Percentiles rank a stretch among this genome's conserved stretches.
Evolutionary conservation across 2,888 invertebrate genomes (phyloP).

Genomic region (Brenthis hecate): DNA sequence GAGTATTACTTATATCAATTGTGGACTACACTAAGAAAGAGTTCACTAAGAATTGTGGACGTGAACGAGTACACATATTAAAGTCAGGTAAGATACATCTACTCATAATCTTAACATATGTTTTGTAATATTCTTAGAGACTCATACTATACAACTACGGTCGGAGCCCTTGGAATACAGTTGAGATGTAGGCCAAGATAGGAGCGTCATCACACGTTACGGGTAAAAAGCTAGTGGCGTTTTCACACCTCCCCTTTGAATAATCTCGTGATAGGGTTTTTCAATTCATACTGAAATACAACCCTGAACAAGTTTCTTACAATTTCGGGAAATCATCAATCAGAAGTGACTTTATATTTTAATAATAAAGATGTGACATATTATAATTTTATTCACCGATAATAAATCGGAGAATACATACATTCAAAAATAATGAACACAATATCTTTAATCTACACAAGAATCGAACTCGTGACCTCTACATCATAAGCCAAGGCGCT

Average conservation of each 20-base stretch:
- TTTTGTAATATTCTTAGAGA: constrained; percentile 34
- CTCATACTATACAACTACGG: constrained; percentile 35
- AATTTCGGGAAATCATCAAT: constrained; percentile 27
- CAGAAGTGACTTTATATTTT: no score
- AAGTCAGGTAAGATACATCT: constrained; percentile 14
- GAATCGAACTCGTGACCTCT: no score
- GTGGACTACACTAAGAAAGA: no score
- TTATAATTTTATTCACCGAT: no score
- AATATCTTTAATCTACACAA: no score
- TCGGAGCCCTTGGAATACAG: constrained; percentile 36
- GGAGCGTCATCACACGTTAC: constrained; percentile 67
- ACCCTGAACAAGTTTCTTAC: constrained; percentile 32
- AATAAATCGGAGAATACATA: no score
- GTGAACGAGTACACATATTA: background rate
- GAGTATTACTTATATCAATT: no score
- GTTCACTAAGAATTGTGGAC: no score
- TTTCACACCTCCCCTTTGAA: constrained; percentile 74
- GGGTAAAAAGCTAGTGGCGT: constrained; percentile 62
- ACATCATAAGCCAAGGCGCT: no score
- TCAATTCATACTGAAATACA: constrained; percentile 43
- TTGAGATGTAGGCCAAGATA: constrained; percentile 74
- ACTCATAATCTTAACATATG: constrained; percentile 31
- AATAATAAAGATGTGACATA: no score
- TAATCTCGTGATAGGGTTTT: constrained; percentile 60
- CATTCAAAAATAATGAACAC: no score